Conservation (phyloP, 2,113 vertebrate species). For the Xenus cinereus region DNA sequence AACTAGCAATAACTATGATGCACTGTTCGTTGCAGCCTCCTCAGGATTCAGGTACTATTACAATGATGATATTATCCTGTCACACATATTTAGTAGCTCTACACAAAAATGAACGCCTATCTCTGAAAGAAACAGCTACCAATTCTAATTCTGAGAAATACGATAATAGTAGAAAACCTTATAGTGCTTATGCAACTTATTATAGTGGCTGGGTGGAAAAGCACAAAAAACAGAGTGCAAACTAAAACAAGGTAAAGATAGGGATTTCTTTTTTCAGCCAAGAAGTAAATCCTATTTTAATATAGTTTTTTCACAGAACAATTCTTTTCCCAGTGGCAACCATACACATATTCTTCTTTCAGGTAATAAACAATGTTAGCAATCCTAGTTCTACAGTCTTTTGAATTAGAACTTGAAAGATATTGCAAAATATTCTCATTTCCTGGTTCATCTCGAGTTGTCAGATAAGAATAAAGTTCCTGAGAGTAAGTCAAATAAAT, state of each 20-base stretch:
- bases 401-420: neutral
- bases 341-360: neutral
- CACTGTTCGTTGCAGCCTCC: neutral
- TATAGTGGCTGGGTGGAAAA: neutral
- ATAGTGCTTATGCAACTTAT: neutral
- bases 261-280: neutral
- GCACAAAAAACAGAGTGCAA: neutral
- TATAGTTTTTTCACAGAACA: neutral
- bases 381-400: neutral
- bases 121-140: neutral
- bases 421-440: neutral
- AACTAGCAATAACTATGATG: neutral
- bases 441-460: neutral
- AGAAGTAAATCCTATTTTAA: neutral
- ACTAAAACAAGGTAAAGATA: neutral
- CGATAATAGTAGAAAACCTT: neutral
- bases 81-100: neutral
- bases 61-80: neutral
- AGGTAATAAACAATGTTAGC: neutral
- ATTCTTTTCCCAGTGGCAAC: neutral
- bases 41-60: neutral
- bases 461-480: neutral
- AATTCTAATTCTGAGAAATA: neutral
- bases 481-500: neutral
- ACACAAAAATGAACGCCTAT: neutral